A percentile compares a stretch with the other conserved stretches of the same genome.
Conservation (phyloP, 2,797 vertebrate genomes). For the Pelochelys cantorii region DNA sequence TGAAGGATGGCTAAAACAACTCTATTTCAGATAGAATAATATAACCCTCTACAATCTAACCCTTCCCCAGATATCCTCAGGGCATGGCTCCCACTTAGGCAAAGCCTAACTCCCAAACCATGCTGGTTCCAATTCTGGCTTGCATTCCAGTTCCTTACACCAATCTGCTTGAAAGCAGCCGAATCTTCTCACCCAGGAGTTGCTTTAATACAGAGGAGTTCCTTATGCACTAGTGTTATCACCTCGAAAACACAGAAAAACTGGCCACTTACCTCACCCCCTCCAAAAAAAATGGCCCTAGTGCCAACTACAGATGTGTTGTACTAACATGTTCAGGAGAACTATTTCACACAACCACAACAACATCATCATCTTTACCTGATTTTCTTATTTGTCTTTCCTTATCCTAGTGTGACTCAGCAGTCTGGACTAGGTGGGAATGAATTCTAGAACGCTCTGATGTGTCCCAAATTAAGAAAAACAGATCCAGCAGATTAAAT, state of each 20-base stretch:
- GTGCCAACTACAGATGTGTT: not conserved
- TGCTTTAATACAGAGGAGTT: not conserved
- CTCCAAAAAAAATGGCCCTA: not conserved
- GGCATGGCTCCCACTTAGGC: fast-evolving
- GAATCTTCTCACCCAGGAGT: not conserved
- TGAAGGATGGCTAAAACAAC: not conserved
- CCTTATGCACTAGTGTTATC: not conserved
- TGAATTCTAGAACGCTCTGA: not conserved
- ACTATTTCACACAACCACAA: not conserved
- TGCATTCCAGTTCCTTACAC: not conserved
- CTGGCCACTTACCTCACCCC: not conserved
- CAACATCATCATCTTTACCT: not conserved
- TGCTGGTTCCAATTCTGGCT: fast-evolving
- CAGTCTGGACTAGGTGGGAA: not conserved
- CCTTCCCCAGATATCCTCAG: not conserved
- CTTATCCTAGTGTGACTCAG: not conserved
- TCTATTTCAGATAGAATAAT: not conserved
- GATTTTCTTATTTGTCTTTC: not conserved
- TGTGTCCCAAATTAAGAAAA: not conserved
- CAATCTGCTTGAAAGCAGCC: fast-evolving
- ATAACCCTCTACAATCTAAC: not conserved
- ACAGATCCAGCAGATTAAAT: not conserved
- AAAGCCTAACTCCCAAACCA: fast-evolving
- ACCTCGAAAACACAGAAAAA: not conserved
- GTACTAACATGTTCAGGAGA: not conserved